Evolutionary conservation across 2,888 invertebrate species (phyloP), one percentile per base, ranked within the genome.

Genomic region (Graphium colonna): DNA sequence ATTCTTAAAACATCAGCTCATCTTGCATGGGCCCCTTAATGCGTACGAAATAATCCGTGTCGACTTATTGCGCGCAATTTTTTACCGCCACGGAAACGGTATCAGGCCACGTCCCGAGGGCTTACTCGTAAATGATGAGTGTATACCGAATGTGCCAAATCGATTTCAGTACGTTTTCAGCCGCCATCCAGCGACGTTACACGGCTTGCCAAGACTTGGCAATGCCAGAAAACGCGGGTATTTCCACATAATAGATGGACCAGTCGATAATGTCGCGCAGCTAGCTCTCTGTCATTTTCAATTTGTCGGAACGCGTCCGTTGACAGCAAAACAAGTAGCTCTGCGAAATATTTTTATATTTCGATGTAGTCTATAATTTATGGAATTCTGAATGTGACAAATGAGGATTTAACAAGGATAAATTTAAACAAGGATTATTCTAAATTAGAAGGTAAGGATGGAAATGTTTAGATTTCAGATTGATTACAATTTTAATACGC

Each of bases 161-260:
- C 54, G 54, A 54, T 54, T 50, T 50, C 49, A 36, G 44, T 48
- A 54, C 49, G 44, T 33, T 44, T 48, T 44, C 44, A 5, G 44
- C 7, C 36, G 36, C 36, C 1, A 21, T 21, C 21, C 21, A 5
- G 2, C 21, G 21, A 21, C 33, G 1, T 5, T 3, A 9, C 8
- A n/a, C n/a, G 33, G 9, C 33, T 9, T 33, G 54, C 54, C 54
- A 54, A 54, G 39, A 45, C 21, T 40, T 33, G 3, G 39, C 50
- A 40, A 44, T 41, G 54, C 50, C 54, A 50, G 40, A 48, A 53
- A 31, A 47, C 36, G 44, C 39, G 48, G 43, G 44, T 46, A 53
- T 53, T 49, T 49, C 44, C 53, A 44, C 44, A 43, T 53, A 53
- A 53, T 49, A 53, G 17, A 53, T 53, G 43, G 28, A 17, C 43